Evolutionary conservation across 1,140 invertebrate species (phyloP).

Genomic region (Lutraria rhynchaena): DNA sequence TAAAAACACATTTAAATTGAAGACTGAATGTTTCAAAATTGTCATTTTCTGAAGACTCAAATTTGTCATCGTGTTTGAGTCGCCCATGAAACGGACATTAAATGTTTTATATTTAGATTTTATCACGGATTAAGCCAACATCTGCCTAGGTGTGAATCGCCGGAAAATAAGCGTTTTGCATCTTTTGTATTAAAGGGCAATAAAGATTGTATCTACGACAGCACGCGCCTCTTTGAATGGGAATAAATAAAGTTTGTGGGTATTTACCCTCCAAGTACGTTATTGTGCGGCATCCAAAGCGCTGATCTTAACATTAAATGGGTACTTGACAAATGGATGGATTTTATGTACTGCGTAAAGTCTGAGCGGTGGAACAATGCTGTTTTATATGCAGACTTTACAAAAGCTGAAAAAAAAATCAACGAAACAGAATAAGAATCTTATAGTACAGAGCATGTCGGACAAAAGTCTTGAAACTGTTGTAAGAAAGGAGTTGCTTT

Average conservation of each 20-base stretch:
- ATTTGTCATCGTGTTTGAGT: constrained; percentile 42
- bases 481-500: not conserved
- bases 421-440: too few relatives aligned
- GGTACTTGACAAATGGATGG: constrained; percentile 13
- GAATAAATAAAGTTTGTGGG: constrained; percentile 35
- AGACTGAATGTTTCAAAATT: constrained; percentile 22
- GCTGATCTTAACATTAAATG: constrained; percentile 43
- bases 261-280: constrained; percentile 28
- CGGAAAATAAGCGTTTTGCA: constrained; percentile 23
- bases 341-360: not conserved
- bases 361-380: too few relatives aligned
- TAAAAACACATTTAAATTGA: too few relatives aligned
- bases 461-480: too few relatives aligned
- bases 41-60: constrained; percentile 16
- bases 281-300: constrained; percentile 20
- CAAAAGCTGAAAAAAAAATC: too few relatives aligned
- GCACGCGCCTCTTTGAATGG: constrained; percentile 32
- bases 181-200: constrained; percentile 34
- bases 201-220: constrained; percentile 50
- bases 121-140: constrained; percentile 52
- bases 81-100: constrained; percentile 27
- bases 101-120: constrained; percentile 40
- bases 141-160: constrained; percentile 39
- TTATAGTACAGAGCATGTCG: too few relatives aligned
- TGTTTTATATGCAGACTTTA: too few relatives aligned